Evolutionary conservation across 2,888 invertebrate genomes (phyloP), one percentile per base, ranked within the genome.

Genomic region (Pammene fasciana): DNA sequence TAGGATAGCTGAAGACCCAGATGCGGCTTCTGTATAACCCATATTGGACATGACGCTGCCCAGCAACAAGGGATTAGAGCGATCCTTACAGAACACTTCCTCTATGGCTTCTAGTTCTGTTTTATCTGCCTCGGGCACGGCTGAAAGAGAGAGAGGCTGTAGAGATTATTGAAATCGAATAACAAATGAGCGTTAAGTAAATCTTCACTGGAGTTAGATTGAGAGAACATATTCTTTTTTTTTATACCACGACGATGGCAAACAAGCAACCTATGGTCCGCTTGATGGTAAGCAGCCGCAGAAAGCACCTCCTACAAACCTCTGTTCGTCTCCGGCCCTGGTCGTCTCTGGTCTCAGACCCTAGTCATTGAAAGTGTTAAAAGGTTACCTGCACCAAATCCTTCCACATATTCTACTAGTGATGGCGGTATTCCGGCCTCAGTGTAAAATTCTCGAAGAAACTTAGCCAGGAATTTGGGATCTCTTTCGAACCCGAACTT

Each of bases 401-500:
- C 94, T 80, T 95, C 95, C 38, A 95, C 88, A 77, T 93, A 95
- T 16, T 87, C 83, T 4, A 95, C 87, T 0, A 80, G 75, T 13
- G 80, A 77, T 0, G 95, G 94, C 59, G 93, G 84, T 8, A 95
- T 76, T 6, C 87, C 85, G 26, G 93, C 92, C 75, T 94, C 94
- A 0, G 80, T 75, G 80, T 95, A 95, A 43, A 66, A 66, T 16
- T 66, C 59, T 0, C 48, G 66, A 14, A 66, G 59, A 52, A 66
- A 66, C 16, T 52, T 52, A 11, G 43, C 50, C 5, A 59, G n/a
- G 0, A 2, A 5, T 52, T 52, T 41, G 43, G 59, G 59, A 36
- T 66, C 59, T 38, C 66, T 50, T 36, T 52, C 34, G 16, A 26
- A 34, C 0, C 52, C 43, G n/a, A 43, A 52, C 6, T 43, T 59